Base-by-base conservation (phyloP, 2,797 vertebrate genomes). In the Crocidura indochinensis region DNA sequence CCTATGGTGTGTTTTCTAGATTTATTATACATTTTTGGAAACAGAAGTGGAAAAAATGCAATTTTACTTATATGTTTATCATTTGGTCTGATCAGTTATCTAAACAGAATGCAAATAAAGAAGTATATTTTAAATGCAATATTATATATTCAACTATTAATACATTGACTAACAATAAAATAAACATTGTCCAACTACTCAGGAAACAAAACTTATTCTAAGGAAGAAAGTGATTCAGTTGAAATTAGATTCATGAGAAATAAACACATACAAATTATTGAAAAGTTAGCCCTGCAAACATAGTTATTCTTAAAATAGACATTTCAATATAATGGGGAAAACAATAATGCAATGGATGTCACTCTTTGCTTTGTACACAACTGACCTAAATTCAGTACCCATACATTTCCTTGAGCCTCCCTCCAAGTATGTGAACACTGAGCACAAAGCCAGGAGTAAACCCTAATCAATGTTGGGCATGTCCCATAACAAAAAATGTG, bases 231-330 rank as follows among this genome's bases (percentile, higher is more conserved):
- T 11, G 46, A 84, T 44, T 14, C 19, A 95, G 71, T 82, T 8
- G 38, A 0, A 0, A 6, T 80, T 91, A 90, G 56, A 83, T 87
- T 24, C 12, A 84, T 2, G 69, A 5, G 1, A 49, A 93, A 64
- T 51, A 84, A 71, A 24, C 26, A 51, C 11, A 56, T 11, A 73
- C 3, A 77, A 68, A 77, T 24, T 17, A 74, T 76, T 46, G 49
- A 87, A 87, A 27, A 65, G 4, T 27, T 27, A 65, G 27, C 27
- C 75, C 69, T 3, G 0, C 67, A 95, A 68, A 64, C 27, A 91
- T 87, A 91, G 75, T 91, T 64, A 92, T 53, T 74, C 46, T 72
- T 96, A 88, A 93, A 93, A 84, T 80, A 44, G 53, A 88, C 80
- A 92, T n/a, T 95, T 78, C 87, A 96, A 96, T 90, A 92, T 83